A percentile compares a stretch with the other conserved stretches of the same genome.
Evolutionary conservation across 2,797 vertebrate genomes (phyloP).

Genomic region (Leptodactylus fallax): DNA sequence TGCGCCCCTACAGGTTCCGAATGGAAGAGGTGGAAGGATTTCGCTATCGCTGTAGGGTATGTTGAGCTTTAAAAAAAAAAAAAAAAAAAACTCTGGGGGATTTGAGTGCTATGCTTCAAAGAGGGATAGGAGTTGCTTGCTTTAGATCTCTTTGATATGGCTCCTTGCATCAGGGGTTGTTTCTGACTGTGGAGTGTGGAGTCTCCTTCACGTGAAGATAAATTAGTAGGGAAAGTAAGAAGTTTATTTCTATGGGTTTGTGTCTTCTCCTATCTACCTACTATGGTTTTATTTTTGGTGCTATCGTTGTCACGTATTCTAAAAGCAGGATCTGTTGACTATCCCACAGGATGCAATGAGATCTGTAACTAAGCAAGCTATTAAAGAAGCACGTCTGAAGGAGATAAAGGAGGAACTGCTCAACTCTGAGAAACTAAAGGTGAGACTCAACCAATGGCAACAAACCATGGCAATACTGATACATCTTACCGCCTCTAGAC

Average conservation of each 20-base stretch:
- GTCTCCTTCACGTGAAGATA: too few species aligned
- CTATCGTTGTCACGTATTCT: too few species aligned
- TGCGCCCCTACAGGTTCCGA: constrained; percentile 86
- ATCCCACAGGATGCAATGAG: constrained; percentile 90
- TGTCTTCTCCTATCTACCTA: neutral
- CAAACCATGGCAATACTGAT: neutral
- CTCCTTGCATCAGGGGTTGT: too few species aligned
- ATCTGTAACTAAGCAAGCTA: constrained; percentile 91
- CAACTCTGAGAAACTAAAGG: constrained; percentile 93
- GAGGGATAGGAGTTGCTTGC: too few species aligned
- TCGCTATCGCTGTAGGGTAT: constrained; percentile 90
- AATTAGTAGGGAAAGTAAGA: too few species aligned
- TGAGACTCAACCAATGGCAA: constrained; percentile 64
- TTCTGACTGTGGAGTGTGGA: too few species aligned
- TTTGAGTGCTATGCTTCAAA: too few species aligned
- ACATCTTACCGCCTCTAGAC: neutral
- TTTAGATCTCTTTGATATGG: too few species aligned
- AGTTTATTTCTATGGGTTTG: neutral
- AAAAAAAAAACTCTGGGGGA: too few species aligned
- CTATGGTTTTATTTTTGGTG: neutral
- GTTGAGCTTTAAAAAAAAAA: constrained; percentile 67
- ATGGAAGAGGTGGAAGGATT: constrained; percentile 92
- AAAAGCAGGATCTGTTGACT: neutral
- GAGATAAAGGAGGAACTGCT: constrained; percentile 94
- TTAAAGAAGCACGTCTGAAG: constrained; percentile 89